phyloP scores from a whole-genome alignment of 1,140 invertebrate genomes.

The Aleiodes sp. region DNA sequence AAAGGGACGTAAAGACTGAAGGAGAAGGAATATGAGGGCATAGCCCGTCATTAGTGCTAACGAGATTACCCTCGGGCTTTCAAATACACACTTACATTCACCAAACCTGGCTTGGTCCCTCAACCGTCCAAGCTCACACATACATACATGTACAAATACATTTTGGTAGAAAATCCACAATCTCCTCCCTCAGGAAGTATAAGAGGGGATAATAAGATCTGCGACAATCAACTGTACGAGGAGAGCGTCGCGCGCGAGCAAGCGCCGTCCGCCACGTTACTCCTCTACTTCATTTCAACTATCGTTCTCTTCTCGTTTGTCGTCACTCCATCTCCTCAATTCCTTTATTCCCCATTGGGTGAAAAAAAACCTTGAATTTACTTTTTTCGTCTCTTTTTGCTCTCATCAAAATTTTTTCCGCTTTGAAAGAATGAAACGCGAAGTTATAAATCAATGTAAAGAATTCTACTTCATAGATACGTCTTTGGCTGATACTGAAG shows the following conservation, averaged over 20 bases:
- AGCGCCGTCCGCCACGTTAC: conserved; percentile 58
- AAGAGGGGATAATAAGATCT: conserved; percentile 65
- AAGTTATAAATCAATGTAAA: no score
- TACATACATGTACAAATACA: no score
- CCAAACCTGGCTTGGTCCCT: no score
- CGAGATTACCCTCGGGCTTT: conserved; percentile 60
- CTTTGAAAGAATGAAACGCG: no score
- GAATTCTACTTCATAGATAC: no score
- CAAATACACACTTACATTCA: conserved; percentile 39
- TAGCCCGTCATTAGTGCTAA: conserved; percentile 63
- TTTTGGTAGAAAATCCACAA: no score
- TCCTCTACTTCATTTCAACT: conserved; percentile 36
- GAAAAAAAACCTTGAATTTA: not conserved
- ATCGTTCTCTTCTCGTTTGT: conserved; percentile 24
- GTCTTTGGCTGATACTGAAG: no score
- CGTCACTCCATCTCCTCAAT: conserved; percentile 36
- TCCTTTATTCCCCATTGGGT: conserved; percentile 6
- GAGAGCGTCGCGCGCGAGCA: conserved; percentile 43
- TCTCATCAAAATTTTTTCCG: no score
- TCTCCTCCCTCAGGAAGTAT: conserved; percentile 36
- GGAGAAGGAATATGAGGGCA: no score
- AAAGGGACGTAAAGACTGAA: conserved; percentile 5
- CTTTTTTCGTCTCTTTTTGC: no score
- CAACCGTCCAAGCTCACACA: no score
- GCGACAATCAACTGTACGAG: conserved; percentile 60